Evolutionary conservation across 2,888 invertebrate genomes (phyloP), one percentile per base, ranked within the genome.

Genomic region (Noctuana brunneofusca): DNA sequence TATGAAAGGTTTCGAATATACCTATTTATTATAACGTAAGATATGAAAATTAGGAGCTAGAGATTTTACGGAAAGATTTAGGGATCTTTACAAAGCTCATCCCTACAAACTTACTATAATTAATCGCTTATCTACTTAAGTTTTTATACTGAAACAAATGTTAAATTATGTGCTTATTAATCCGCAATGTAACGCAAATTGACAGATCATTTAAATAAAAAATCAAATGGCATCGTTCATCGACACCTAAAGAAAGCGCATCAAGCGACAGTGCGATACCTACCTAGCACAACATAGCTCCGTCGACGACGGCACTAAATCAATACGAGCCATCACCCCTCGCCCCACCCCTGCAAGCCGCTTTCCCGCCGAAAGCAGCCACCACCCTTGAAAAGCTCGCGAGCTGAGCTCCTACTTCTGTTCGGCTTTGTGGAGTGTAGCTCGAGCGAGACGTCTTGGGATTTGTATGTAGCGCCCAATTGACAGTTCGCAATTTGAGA

Each of bases 251-350:
- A 87, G 87, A 89, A 90, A 91, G 89, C 91, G 90, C 89, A 89
- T 89, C 84, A 87, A 89, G 87, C 89, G 87, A 86, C 85, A 83
- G 76, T 76, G 76, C 83, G 80, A 82, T 86, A 85, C 81, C 84
- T 86, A 86, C 78, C 83, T 84, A 86, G 76, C 81, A 84, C 84
- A 88, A 89, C 88, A 88, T 89, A 89, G 89, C 88, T 82, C 76
- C 87, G 88, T 86, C 91, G 91, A 90, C 91, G 91, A 91, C 90
- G 92, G 92, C 92, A 92, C 91, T 92, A 92, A 92, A 92, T 92
- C 92, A 92, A 92, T 92, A 92, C 92, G 89, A 87, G 87, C 90
- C 92, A 90, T 92, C 92, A 89, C 87, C 84, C 80, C 78, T 69
- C 75, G 76, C 71, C 73, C 74, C 69, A 69, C 72, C 75, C 76